Percentiles rank a stretch among this genome's conserved stretches.
These are phyloP conservation scores for Gadus macrocephalus DNA, from an alignment of 2,113 vertebrate genomes.

Conservation along the genomic window DNA sequence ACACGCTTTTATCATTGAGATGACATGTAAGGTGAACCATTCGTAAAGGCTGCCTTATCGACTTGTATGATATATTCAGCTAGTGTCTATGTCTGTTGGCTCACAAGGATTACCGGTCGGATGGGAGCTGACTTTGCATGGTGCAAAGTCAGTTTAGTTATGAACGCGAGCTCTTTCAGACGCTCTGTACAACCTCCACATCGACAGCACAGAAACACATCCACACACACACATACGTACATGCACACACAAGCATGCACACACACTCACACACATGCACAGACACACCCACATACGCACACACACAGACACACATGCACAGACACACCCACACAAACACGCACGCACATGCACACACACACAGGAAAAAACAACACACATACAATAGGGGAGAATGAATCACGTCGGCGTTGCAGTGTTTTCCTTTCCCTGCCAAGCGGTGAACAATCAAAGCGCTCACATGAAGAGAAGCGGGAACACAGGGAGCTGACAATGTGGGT, in stretches of 20 bases:
- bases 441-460: slow-evolving; percentile 9
- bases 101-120: neutral
- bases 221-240: neutral
- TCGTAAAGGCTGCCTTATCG: too few species aligned
- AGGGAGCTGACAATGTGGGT: too few species aligned
- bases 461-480: neutral
- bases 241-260: neutral
- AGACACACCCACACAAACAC: slow-evolving; percentile 17
- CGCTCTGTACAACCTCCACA: too few species aligned
- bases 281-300: neutral
- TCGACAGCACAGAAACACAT: too few species aligned
- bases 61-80: too few species aligned
- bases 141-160: too few species aligned
- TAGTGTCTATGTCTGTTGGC: neutral
- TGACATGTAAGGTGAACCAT: too few species aligned
- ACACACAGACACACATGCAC: neutral
- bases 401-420: slow-evolving; percentile 8
- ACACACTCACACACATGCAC: neutral
- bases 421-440: slow-evolving; percentile 17
- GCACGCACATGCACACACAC: slow-evolving; percentile 4
- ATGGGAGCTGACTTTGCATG: neutral
- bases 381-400: slow-evolving; percentile 9
- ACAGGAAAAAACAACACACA: slow-evolving; percentile 16
- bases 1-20: too few species aligned
- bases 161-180: too few species aligned